Evolutionary conservation across 2,113 vertebrate genomes (phyloP), one percentile per base, ranked within the genome.

Genomic region (Muntiacus muntjak): DNA sequence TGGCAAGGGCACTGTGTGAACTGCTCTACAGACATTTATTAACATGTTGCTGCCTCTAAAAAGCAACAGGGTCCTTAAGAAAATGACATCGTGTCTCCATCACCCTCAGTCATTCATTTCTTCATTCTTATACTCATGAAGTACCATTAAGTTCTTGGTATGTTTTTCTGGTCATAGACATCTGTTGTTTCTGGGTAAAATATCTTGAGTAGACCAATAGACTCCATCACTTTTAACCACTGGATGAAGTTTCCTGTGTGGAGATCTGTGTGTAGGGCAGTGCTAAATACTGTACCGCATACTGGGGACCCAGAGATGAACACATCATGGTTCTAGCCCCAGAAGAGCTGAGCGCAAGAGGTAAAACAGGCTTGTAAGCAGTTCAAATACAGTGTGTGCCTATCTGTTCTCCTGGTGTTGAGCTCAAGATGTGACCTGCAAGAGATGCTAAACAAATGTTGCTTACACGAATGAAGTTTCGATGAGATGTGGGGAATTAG

Each of bases 171-270:
- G 81, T 99, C 99, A 6, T 99, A 99, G 97, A 99, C 99, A 98
- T 99, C 99, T 86, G 99, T 99, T 6, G 99, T 99, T 98, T 99
- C 99, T 96, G 99, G 99, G 99, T 99, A 99, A 98, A 99, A 99
- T 98, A 99, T 99, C 99, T 99, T 21, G 30, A 33, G 17, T n/a
- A 52, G 47, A 81, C 30, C 78, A 52, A 21, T 52, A 81, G 30
- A 81, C 78, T 12, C 78, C 78, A 52, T 52, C 3, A 3, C 47
- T 81, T 47, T 33, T 52, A 19, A 52, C 47, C 78, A 33, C 26
- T 33, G 30, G 78, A 52, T 21, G 1, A 30, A 33, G 45, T 81
- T 81, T 50, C 45, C 45, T 33, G 9, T n/a, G 47, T 12, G 30
- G 47, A 52, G 30, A 21, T 81, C 17, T 33, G 30, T 52, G 47